phyloP scores from a whole-genome alignment of 1,140 invertebrate species.

The Ceratina calcarata region DNA sequence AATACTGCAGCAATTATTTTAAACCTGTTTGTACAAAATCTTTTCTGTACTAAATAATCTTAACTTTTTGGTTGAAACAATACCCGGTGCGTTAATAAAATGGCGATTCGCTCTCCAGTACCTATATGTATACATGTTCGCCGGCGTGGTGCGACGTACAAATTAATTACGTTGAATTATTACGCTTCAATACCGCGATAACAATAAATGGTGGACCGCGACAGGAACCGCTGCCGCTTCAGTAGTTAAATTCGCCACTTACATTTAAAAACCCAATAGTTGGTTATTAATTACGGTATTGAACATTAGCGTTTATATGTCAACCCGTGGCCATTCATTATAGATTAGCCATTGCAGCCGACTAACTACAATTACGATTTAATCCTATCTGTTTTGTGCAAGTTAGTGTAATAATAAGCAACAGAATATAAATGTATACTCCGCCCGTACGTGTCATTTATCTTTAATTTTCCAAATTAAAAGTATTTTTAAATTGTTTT shows the following conservation, averaged over 20 bases:
- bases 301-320: constrained; percentile 14
- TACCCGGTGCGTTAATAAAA: constrained; percentile 49
- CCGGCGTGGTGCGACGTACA: not conserved
- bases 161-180: constrained; percentile 55
- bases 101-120: not conserved
- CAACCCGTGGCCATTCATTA: constrained; percentile 30
- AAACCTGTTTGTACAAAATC: no score
- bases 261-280: constrained; percentile 36
- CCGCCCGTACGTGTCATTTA: no score
- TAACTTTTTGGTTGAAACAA: no score
- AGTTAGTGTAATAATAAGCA: no score
- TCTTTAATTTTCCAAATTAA: no score
- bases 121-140: no score
- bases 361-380: constrained; percentile 24
- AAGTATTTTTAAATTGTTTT: no score
- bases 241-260: constrained; percentile 48
- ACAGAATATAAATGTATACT: no score
- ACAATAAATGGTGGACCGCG: constrained; percentile 50
- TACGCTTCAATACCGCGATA: constrained; percentile 46
- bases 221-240: constrained; percentile 9
- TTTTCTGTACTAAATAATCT: no score
- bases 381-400: not conserved
- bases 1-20: no score
- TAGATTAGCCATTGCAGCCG: constrained; percentile 1
- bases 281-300: constrained; percentile 48